Base-by-base conservation (phyloP, 2,797 vertebrate genomes). In the Tokudaia tokunoshimensis region DNA sequence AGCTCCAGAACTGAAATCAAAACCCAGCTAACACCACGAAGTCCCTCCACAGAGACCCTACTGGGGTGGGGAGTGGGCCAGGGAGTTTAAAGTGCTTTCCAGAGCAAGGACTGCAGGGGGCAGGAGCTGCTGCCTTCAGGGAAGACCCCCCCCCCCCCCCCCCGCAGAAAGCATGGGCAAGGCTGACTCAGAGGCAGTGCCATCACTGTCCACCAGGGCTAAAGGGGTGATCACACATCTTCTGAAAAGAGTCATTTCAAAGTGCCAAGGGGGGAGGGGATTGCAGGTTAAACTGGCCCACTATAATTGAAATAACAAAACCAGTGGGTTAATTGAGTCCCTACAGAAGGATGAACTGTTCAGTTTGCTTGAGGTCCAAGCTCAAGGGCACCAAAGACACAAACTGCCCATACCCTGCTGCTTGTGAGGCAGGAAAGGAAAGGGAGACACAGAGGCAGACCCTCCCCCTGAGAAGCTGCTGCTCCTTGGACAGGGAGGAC, bases 1-100 rank as follows among this genome's bases (percentile, higher is more conserved):
- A 98, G 78, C 92, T 97, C 94, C 96, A 94, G 63, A 72, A 92
- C 96, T 96, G 96, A 97, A 97, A 97, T 97, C 94, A 97, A 97
- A 97, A 93, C 95, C 95, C 94, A 96, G 72, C 95, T 93, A 96
- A 96, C 95, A 89, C 57, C 92, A 61, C 89, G 89, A 76, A 89
- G 95, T 76, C 65, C 87, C 80, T 84, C 95, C 91, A 70, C 84
- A 0, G 61, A 96, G 91, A 91, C 94, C 87, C 93, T 95, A 86
- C 70, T 75, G 85, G 12, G 0, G 83, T 22, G 0, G 82, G 92
- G 63, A 65, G 93, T 67, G 82, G 86, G 89, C 86, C 0, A 2
- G 74, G 79, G 72, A 70, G 80, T 96, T 95, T 91, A 95, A 94
- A 96, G 96, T 84, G 78, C 57, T 94, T 94, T 92, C 57, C 8